Evolutionary conservation across 2,113 vertebrate genomes (phyloP).

Genomic region (Scopus umbretta): DNA sequence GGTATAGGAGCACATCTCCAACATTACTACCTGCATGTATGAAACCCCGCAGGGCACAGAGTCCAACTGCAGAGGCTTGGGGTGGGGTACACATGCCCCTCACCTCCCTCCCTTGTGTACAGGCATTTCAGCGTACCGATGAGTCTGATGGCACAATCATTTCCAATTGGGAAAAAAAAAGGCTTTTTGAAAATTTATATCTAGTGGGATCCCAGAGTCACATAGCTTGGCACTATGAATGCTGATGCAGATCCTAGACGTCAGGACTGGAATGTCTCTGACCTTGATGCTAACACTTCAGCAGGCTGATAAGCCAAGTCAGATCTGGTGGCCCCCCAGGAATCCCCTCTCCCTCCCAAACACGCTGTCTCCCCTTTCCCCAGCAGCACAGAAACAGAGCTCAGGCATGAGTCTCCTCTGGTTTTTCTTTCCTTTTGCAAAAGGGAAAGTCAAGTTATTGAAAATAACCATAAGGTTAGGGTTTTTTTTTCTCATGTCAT

Average conservation of each 20-base stretch:
- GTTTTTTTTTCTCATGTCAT: not conserved
- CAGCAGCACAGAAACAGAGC: not conserved
- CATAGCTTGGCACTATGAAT: not conserved
- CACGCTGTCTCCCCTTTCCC: not conserved
- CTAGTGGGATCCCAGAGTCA: not conserved
- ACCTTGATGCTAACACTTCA: not conserved
- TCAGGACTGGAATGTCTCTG: not conserved
- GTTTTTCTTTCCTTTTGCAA: not conserved
- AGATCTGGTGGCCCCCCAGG: not conserved
- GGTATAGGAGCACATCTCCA: not conserved
- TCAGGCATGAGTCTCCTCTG: not conserved
- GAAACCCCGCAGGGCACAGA: not conserved
- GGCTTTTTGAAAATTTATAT: not conserved
- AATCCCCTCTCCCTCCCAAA: not conserved
- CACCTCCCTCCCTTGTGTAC: too few relatives aligned
- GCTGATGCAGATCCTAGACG: not conserved
- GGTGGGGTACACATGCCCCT: fast-evolving
- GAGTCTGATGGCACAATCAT: too few relatives aligned
- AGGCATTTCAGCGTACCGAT: too few relatives aligned
- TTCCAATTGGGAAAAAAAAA: not conserved
- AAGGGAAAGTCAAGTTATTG: not conserved
- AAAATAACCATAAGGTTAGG: not conserved
- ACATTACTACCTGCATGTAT: not conserved
- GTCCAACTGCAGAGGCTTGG: not conserved
- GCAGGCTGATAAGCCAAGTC: not conserved